Percentiles rank a stretch among this genome's conserved stretches.
Conservation (phyloP, 2,797 vertebrate genomes). For the Tragopan temminckii region DNA sequence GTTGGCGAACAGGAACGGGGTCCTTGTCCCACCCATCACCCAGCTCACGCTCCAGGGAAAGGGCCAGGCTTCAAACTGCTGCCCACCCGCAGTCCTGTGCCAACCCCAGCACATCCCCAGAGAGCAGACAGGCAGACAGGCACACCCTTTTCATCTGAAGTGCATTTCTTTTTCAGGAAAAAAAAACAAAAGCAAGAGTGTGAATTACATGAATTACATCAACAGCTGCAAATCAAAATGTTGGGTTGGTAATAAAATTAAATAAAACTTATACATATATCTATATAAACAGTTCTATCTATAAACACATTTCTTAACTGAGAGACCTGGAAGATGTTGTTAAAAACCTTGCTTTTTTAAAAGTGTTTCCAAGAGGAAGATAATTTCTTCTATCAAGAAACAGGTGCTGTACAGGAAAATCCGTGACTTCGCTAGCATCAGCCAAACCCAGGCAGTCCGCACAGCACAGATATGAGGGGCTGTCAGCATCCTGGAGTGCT, state of each 20-base stretch:
- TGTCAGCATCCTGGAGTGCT: not conserved
- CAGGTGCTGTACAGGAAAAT: conserved; percentile 33
- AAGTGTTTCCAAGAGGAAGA: conserved; percentile 12
- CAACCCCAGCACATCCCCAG: conserved; percentile 61
- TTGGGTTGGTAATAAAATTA: conserved; percentile 77
- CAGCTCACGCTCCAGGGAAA: not conserved
- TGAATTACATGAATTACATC: conserved; percentile 66
- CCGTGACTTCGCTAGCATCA: not conserved
- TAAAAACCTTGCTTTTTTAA: conserved; percentile 1
- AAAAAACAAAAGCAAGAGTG: conserved; percentile 27
- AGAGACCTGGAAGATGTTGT: not conserved
- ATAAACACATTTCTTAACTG: conserved; percentile 65
- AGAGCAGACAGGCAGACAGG: conserved; percentile 26
- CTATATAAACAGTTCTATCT: conserved; percentile 70
- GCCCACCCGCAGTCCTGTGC: conserved; percentile 23
- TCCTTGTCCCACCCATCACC: not conserved
- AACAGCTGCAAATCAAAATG: conserved; percentile 76
- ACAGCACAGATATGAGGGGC: not conserved
- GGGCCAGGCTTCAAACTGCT: conserved; percentile 62
- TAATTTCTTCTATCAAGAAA: not conserved
- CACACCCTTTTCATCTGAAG: conserved; percentile 74
- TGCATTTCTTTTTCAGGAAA: conserved; percentile 72
- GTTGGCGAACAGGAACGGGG: not conserved
- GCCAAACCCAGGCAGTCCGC: not conserved
- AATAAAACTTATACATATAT: conserved; percentile 81